Conservation (phyloP, 2,888 invertebrate genomes). For the Apamea crenata region DNA sequence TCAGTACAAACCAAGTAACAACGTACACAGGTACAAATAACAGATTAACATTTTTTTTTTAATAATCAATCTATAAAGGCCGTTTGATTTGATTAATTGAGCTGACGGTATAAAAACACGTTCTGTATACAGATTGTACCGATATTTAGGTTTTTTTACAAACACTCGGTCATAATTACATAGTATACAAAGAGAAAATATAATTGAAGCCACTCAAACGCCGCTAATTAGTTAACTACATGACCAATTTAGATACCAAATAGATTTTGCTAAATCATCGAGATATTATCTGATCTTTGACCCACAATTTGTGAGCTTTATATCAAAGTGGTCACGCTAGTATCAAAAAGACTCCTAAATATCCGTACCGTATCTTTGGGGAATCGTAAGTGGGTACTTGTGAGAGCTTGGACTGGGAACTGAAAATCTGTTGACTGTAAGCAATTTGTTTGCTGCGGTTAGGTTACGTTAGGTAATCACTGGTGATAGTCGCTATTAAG, state of each 20-base stretch:
- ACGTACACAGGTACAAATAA: neutral
- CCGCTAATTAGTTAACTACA: conserved; percentile 12
- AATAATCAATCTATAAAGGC: neutral
- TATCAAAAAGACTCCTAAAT: conserved; percentile 22
- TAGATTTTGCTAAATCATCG: conserved; percentile 29
- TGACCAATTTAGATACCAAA: conserved; percentile 27
- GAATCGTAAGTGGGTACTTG: neutral
- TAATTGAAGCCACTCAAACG: conserved; percentile 14
- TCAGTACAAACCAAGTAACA: neutral
- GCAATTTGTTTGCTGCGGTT: neutral
- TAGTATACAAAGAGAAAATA: neutral
- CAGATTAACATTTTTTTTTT: neutral
- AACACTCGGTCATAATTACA: neutral
- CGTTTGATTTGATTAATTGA: conserved; percentile 24
- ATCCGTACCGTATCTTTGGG: neutral
- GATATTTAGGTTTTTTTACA: conserved; percentile 2
- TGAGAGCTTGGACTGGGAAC: neutral
- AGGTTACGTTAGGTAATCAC: no score
- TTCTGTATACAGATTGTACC: neutral
- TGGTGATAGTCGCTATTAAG: neutral
- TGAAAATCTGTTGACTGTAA: neutral
- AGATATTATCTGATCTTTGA: conserved; percentile 11
- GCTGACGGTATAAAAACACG: conserved; percentile 5
- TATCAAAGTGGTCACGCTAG: neutral
- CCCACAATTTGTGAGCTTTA: conserved; percentile 16